Evolutionary conservation across 2,888 invertebrate species (phyloP), one percentile per base, ranked within the genome.

Genomic region (Parnassius apollo): DNA sequence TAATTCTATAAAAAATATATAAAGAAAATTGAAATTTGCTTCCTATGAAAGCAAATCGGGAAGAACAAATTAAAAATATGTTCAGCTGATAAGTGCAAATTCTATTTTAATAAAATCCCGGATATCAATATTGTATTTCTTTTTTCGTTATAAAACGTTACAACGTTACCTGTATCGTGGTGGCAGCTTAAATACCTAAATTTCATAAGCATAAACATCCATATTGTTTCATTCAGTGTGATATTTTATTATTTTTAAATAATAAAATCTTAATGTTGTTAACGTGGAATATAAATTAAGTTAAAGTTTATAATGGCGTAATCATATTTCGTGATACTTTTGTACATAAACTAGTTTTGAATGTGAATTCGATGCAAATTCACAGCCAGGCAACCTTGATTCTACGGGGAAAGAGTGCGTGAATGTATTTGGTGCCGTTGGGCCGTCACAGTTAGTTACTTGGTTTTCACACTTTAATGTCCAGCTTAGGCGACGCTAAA

Each of bases 401-500:
- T 18, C 46, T 59, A n/a, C 55, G 59, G 59, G 58, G 50, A 56
- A 59, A 51, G 50, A 59, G 18, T 49, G 18, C 44, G 42, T n/a
- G 51, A 45, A 49, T 22, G 55, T 54, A 45, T 50, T 63, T 18
- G 25, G 46, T 45, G 18, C 13, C 48, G 49, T 35, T 45, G 49
- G 35, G n/a, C 18, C 18, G 44, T 51, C 18, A 35, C 57, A 13
- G 25, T 12, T 18, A 18, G 46, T 54, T 44, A 45, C 52, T n/a
- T 11, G 9, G 46, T 55, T 59, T n/a, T 59, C 55, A 63, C 59
- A 45, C 59, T 63, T 54, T 55, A 50, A 63, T 63, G 53, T 50
- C 25, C 59, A 42, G 51, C 50, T 12, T 35, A 46, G 7, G 12
- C 18, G 35, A 10, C 45, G 50, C 56, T 62, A 62, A 62, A 62